Evolutionary conservation across 2,888 invertebrate genomes (phyloP), one percentile per base, ranked within the genome.

Genomic region (Oeneis ivallda): DNA sequence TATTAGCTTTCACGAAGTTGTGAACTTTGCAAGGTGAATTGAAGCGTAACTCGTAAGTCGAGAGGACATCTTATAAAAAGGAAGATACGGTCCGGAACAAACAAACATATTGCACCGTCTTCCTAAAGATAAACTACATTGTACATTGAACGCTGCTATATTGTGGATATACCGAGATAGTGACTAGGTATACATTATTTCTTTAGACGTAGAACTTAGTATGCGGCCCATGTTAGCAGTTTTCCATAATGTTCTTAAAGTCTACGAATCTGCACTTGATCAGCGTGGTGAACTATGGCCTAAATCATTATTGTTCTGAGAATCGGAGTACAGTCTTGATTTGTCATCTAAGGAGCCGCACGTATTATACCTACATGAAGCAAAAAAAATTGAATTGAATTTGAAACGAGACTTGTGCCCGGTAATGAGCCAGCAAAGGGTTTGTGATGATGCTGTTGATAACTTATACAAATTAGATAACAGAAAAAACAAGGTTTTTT

Each of bases 81-180:
- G 74, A 79, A 82, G 79, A 82, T 82, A 83, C 86, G 79, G 79
- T 77, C 79, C 81, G 84, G 82, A 87, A 86, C 83, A 83, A 86
- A 85, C 82, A 84, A 82, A 84, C 79, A 81, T 85, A 86, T 83
- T 85, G 86, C 86, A 79, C 75, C 77, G 81, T 81, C 81, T 75
- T 76, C 75, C 73, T 75, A 79, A 19, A 13, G 79, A 81, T 80
- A 80, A 83, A 82, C 83, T 79, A 74, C 74, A 76, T 77, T 77
- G 75, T 81, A 19, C 56, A 39, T 37, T 17, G 54, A 17, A 9
- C 37, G 50, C 32, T 52, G 13, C 6, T 52, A 19, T 49, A 19
- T 19, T 49, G 49, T 49, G 19, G 49, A 49, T 17, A 19, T 17
- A 19, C 49, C 17, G 19, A 49, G 10, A 17, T 17, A 45, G 13